A percentile compares a stretch with the other conserved stretches of the same genome.
phyloP scores from a whole-genome alignment of 2,797 vertebrate species.

The Sebastiscus albofasciatus region DNA sequence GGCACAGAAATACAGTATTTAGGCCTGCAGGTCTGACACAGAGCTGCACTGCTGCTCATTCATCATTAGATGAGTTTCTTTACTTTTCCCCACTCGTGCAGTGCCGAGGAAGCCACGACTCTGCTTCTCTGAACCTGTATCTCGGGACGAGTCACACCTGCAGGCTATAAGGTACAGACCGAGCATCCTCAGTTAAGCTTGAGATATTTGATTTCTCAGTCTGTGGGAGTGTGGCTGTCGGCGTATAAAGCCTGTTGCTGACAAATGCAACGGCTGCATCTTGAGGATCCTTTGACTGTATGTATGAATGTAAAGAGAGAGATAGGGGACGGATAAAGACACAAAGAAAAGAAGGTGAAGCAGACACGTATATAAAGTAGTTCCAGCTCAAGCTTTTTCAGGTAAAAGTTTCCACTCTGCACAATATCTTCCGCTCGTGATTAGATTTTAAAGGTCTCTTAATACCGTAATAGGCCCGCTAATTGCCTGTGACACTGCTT shows the following conservation, averaged over 20 bases:
- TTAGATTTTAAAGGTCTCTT: neutral
- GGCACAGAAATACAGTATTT: slow-evolving; percentile 39
- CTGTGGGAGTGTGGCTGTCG: neutral
- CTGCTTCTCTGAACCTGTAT: neutral
- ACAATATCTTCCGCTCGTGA: neutral
- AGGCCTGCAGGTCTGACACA: slow-evolving; percentile 42
- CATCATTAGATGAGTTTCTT: slow-evolving; percentile 5
- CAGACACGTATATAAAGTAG: neutral
- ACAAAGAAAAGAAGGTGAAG: neutral
- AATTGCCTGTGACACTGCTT: neutral
- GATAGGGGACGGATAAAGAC: neutral
- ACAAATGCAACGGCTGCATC: neutral
- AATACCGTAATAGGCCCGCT: neutral
- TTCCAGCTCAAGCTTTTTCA: neutral
- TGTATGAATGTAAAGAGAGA: neutral
- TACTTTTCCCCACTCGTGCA: neutral
- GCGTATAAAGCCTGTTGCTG: neutral
- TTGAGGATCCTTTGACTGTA: neutral
- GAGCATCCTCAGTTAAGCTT: neutral
- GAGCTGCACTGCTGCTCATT: slow-evolving; percentile 23
- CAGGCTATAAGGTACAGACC: neutral
- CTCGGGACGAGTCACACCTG: neutral
- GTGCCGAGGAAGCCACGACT: neutral
- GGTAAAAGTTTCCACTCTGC: neutral
- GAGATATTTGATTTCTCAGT: neutral